Evolutionary conservation across 2,797 vertebrate species (phyloP), one percentile per base, ranked within the genome.

Genomic region (Melanotaenia trifasciata): DNA sequence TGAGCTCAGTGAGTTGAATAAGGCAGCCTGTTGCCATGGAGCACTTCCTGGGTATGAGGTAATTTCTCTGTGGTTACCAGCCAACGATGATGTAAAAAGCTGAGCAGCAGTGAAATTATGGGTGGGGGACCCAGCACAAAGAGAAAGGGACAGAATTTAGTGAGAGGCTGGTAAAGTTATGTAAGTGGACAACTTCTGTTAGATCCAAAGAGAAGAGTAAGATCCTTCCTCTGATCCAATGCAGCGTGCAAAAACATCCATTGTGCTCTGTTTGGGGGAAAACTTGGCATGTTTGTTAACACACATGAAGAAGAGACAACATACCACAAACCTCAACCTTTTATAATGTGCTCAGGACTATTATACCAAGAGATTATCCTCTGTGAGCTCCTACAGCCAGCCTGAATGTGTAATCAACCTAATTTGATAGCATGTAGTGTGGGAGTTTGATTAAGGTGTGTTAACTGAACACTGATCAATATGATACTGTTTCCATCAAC

Each of bases 31-130:
- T 64, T 84, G 69, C 84, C 67, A 70, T 71, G 66, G 81, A 56
- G 60, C 81, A 76, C 74, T 88, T 87, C 81, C 80, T 83, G 73
- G 74, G 62, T 22, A 64, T 82, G 73, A 68, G 85, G 65, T 78
- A 76, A 67, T 84, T 87, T 88, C 87, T 85, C 86, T 65, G 36
- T 83, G 86, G 88, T 90, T 80, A 87, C 86, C 75, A 66, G 84
- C 71, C 80, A 84, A 77, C 68, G 20, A 73, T 85, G 84, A 87
- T 88, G 75, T 86, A 88, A 89, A 87, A 70, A 78, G 79, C 82
- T 88, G 78, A 87, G 81, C 76, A 80, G 80, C 83, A 76, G 79
- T 64, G 74, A 84, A 80, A 91, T 86, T 85, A 74, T 81, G 81
- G 86, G 85, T 40, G 56, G 18, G 5, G 22, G 56, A 32, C 22